Percentiles rank a stretch among this genome's conserved stretches.
Evolutionary conservation across 2,113 vertebrate genomes (phyloP).

Genomic region (Limnothrissa miodon): DNA sequence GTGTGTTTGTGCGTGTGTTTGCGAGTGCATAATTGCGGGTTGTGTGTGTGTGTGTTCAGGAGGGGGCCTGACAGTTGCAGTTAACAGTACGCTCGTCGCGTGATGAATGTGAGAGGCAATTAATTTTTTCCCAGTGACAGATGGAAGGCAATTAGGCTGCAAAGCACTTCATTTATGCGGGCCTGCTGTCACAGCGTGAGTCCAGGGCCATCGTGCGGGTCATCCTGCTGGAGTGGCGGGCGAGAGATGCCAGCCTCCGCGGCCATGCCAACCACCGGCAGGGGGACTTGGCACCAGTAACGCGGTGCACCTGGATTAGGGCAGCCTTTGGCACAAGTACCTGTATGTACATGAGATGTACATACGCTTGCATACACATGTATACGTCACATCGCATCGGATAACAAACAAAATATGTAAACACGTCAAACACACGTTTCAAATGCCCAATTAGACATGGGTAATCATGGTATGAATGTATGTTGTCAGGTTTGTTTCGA

Average conservation of each 20-base stretch:
- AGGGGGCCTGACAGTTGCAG: constrained; percentile 9
- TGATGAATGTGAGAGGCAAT: constrained; percentile 34
- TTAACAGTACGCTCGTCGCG: not conserved
- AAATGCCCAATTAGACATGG: not conserved
- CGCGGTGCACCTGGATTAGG: constrained; percentile 18
- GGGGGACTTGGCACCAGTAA: constrained; percentile 1
- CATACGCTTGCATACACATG: not conserved
- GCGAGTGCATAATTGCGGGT: not conserved
- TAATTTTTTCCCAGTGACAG: constrained; percentile 50
- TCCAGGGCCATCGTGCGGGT: constrained; percentile 25
- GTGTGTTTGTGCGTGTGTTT: not conserved
- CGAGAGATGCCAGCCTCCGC: constrained; percentile 3
- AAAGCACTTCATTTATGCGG: constrained; percentile 43
- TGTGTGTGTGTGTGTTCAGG: not conserved
- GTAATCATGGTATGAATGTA: not conserved
- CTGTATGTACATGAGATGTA: not conserved
- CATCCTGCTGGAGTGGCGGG: not conserved
- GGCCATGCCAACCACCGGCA: not conserved
- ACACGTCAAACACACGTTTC: not conserved
- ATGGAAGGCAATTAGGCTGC: constrained; percentile 52
- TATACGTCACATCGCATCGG: not conserved
- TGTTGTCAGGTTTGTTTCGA: not conserved
- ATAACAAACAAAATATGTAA: not conserved
- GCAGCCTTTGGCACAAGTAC: not conserved
- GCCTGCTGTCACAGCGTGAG: constrained; percentile 33